Conservation (phyloP, 2,113 vertebrate genomes). For the Cettia cetti region DNA sequence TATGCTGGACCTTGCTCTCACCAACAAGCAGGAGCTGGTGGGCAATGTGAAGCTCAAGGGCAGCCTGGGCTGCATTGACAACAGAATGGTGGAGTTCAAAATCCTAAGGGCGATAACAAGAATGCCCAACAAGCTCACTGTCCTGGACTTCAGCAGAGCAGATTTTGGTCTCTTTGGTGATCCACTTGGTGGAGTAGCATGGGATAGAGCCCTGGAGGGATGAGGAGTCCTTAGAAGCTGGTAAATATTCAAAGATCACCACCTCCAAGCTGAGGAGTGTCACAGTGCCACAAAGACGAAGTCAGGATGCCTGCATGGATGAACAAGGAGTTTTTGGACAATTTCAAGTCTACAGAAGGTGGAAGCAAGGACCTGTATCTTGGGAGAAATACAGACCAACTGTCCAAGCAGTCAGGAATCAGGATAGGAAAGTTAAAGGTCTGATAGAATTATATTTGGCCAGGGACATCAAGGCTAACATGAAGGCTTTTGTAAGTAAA, state of each 20-base stretch:
- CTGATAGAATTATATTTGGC: not conserved
- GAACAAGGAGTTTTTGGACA: not conserved
- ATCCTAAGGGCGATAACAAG: not conserved
- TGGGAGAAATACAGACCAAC: not conserved
- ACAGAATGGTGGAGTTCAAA: not conserved
- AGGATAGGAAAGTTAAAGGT: not conserved
- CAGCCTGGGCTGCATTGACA: not conserved
- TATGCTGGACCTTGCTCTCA: not conserved
- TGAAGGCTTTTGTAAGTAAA: not conserved
- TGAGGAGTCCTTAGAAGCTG: not conserved
- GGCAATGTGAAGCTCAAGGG: not conserved
- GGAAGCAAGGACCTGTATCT: not conserved
- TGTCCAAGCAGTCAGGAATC: not conserved
- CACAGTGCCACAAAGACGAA: rapidly evolving
- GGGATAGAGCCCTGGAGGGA: not conserved
- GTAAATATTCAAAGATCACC: not conserved
- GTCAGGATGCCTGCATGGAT: not conserved
- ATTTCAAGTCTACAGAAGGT: not conserved
- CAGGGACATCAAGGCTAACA: not conserved
- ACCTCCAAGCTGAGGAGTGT: not conserved
- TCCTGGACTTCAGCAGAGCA: not conserved
- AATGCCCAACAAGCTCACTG: not conserved
- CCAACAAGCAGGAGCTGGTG: not conserved
- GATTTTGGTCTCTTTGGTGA: not conserved
- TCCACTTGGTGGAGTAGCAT: not conserved